Percentiles rank a stretch among this genome's conserved stretches.
These are phyloP conservation scores for Varanus komodoensis DNA, from an alignment of 2,113 vertebrate species.

Conservation along the genomic window DNA sequence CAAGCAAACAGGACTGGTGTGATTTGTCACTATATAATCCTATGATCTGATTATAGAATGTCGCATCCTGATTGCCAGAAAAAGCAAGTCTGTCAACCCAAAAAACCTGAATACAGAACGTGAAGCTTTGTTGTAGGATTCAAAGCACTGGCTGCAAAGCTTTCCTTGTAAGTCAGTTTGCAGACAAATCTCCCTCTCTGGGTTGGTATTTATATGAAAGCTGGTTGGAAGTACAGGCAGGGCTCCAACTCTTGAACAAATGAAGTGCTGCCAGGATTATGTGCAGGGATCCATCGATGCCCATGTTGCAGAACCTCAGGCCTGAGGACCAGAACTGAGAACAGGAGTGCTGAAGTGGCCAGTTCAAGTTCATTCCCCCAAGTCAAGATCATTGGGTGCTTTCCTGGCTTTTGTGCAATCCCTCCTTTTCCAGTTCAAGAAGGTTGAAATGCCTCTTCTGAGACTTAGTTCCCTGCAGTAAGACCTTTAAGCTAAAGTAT, in stretches of 20 bases:
- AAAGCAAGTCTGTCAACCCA: neutral
- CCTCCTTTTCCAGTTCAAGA: no score
- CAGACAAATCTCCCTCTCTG: neutral
- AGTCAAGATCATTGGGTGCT: no score
- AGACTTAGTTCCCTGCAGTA: no score
- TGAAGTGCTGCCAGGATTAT: neutral
- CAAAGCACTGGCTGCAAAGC: neutral
- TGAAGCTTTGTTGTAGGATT: neutral
- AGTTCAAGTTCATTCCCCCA: no score
- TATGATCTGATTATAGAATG: constrained; percentile 26
- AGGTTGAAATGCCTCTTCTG: no score
- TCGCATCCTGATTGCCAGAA: neutral
- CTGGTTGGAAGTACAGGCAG: neutral
- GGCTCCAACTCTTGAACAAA: neutral
- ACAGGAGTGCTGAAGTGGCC: no score
- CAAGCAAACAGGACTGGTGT: neutral
- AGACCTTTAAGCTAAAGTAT: no score
- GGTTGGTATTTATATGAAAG: neutral
- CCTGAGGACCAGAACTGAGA: no score
- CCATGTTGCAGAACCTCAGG: no score
- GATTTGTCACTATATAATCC: constrained; percentile 6
- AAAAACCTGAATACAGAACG: neutral
- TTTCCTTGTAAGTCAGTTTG: neutral
- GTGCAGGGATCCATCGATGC: neutral
- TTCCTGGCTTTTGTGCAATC: no score